These are phyloP conservation scores for Tragelaphus imberbis DNA, from an alignment of 2,113 vertebrate genomes.

Conservation along the genomic window DNA sequence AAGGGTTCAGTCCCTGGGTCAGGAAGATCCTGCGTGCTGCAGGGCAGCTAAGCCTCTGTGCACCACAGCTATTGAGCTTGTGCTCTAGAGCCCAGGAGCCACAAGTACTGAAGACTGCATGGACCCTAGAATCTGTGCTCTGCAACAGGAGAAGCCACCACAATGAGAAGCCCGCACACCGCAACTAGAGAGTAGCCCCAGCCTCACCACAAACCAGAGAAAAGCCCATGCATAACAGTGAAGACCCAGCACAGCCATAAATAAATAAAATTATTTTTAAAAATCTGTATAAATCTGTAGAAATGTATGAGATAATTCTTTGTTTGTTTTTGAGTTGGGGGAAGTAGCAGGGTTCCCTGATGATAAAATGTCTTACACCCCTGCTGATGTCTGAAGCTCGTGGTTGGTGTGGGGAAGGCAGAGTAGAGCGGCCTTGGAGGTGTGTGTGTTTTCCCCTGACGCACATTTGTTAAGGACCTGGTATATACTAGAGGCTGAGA, in stretches of 20 bases:
- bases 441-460: background rate
- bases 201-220: background rate
- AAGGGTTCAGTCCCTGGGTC: background rate
- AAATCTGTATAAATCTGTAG: background rate
- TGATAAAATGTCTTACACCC: background rate
- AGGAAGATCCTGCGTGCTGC: background rate
- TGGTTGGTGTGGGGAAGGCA: background rate
- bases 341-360: background rate
- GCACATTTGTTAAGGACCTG: background rate
- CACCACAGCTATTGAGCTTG: too few relatives aligned
- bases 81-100: background rate
- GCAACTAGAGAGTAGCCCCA: background rate
- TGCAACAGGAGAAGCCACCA: background rate
- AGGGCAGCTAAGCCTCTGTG: background rate
- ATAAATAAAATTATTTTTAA: background rate
- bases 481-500: background rate
- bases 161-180: background rate
- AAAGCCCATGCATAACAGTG: background rate
- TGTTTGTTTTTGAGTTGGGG: background rate
- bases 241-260: background rate
- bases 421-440: background rate
- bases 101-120: rapidly evolving
- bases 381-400: background rate
- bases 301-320: background rate
- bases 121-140: background rate